These are phyloP conservation scores for Dasypus novemcinctus DNA, from an alignment of 2,113 vertebrate species.

Conservation along the genomic window DNA sequence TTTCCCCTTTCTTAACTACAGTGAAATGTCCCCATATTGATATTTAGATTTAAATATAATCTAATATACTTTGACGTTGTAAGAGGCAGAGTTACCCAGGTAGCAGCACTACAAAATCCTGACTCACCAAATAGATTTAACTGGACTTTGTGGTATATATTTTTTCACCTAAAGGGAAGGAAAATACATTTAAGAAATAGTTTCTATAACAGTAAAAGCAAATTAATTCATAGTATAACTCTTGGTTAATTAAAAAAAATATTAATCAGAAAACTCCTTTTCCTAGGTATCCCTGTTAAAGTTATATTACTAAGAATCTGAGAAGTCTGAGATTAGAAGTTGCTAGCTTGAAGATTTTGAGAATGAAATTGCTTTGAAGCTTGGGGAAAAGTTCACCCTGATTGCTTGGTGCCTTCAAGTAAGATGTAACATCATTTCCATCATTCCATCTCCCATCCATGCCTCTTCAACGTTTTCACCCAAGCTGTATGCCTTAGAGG, in stretches of 20 bases:
- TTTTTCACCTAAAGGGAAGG: neutral
- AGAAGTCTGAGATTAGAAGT: neutral
- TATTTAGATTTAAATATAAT: constrained; percentile 17
- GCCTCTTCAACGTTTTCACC: neutral
- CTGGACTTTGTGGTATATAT: neutral
- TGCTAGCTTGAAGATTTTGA: neutral
- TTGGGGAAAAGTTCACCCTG: neutral
- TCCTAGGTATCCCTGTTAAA: neutral
- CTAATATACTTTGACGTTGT: neutral
- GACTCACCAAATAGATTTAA: constrained; percentile 7
- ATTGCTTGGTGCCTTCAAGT: neutral
- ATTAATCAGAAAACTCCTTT: neutral
- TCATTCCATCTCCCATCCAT: neutral
- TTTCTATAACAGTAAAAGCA: neutral
- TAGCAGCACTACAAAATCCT: neutral
- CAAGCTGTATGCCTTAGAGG: neutral
- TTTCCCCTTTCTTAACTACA: neutral
- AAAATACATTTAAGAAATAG: constrained; percentile 17
- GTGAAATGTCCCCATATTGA: neutral
- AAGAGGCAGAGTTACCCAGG: neutral
- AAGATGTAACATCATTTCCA: neutral
- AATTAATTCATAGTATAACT: neutral
- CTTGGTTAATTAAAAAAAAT: neutral
- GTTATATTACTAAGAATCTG: neutral
- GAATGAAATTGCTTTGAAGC: neutral